Evolutionary conservation across 1,140 invertebrate genomes (phyloP).

Genomic region (Drosophila hydei): DNA sequence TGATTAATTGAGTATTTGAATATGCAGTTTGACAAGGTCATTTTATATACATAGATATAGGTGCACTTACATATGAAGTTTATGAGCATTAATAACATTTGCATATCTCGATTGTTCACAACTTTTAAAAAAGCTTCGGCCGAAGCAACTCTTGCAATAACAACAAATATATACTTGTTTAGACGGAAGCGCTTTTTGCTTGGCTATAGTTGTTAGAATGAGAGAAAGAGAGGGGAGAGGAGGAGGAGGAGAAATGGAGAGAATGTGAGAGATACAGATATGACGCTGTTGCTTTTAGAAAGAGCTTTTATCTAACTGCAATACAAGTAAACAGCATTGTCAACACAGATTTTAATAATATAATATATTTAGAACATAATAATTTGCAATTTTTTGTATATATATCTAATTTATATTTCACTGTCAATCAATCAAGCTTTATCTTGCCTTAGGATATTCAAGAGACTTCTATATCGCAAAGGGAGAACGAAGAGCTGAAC

Average conservation of each 20-base stretch:
- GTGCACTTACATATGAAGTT: background rate
- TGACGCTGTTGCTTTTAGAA: constrained; percentile 28
- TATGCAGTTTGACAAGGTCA: constrained; percentile 49
- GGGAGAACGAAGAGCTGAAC: too few relatives aligned
- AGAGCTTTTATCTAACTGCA: constrained; percentile 16
- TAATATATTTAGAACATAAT: too few relatives aligned
- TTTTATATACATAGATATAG: too few relatives aligned
- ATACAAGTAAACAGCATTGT: too few relatives aligned
- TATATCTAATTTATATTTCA: too few relatives aligned
- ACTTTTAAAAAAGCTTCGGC: constrained; percentile 52
- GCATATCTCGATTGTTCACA: constrained; percentile 37
- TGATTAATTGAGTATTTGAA: constrained; percentile 42
- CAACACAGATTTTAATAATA: too few relatives aligned
- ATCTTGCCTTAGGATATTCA: too few relatives aligned
- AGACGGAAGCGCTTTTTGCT: constrained; percentile 45
- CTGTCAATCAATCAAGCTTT: too few relatives aligned
- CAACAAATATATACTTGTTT: constrained; percentile 35
- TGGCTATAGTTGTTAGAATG: background rate
- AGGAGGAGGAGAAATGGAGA: background rate
- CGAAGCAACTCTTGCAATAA: constrained; percentile 7
- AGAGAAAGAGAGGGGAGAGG: background rate
- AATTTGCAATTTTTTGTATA: too few relatives aligned
- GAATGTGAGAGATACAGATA: constrained; percentile 1
- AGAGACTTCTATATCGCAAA: too few relatives aligned
- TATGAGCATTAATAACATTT: constrained; percentile 20